phyloP scores from a whole-genome alignment of 2,113 vertebrate genomes.

The Nannospalax galili region DNA sequence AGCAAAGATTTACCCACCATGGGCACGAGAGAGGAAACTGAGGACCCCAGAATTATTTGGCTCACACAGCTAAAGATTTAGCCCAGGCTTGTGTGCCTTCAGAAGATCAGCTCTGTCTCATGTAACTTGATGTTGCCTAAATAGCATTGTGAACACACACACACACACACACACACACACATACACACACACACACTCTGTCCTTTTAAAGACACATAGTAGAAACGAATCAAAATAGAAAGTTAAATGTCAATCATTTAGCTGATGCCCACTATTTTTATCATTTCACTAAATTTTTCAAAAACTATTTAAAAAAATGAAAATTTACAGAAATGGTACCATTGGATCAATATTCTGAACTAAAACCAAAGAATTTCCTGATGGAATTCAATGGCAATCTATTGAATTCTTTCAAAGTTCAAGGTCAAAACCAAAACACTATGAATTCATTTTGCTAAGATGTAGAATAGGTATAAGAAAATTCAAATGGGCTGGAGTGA shows the following conservation, averaged over 20 bases:
- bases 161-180: neutral
- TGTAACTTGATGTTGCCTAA: neutral
- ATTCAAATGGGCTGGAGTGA: neutral
- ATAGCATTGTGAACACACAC: neutral
- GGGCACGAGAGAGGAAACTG: neutral
- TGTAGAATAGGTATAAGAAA: neutral
- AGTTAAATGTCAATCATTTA: neutral
- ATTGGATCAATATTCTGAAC: neutral
- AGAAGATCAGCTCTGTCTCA: neutral
- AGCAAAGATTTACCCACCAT: neutral
- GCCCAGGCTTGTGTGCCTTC: neutral
- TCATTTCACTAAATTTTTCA: constrained; percentile 17
- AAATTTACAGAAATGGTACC: neutral
- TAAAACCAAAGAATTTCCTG: constrained; percentile 7
- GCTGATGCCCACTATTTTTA: neutral
- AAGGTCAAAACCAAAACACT: neutral
- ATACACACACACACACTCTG: neutral
- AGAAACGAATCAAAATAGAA: constrained; percentile 4
- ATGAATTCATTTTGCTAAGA: neutral
- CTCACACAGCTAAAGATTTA: neutral
- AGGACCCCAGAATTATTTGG: neutral
- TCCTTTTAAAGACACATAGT: constrained; percentile 35
- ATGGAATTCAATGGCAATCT: neutral
- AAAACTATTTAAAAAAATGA: constrained; percentile 29
- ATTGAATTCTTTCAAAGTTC: neutral